Conservation (phyloP, 2,888 invertebrate species). For the Latrodectus elegans region DNA sequence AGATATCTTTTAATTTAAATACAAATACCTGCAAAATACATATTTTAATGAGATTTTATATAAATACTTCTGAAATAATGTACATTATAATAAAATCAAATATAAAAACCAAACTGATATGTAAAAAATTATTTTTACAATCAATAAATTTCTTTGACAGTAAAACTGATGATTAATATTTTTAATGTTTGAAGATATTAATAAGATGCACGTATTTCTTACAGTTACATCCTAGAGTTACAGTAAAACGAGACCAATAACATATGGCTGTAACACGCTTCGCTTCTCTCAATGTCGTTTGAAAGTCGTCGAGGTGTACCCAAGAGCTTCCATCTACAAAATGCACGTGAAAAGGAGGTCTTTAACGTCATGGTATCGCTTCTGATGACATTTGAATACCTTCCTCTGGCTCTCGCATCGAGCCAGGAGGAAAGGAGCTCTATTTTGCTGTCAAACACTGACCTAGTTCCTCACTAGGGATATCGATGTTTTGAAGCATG, state of each 20-base stretch:
- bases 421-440: conserved; percentile 17
- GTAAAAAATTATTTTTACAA: no score
- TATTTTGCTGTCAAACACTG: conserved; percentile 39
- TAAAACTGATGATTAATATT: no score
- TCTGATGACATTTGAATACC: conserved; percentile 6
- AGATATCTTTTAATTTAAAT: no score
- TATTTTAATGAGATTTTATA: no score
- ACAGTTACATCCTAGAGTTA: conserved; percentile 63
- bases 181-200: no score
- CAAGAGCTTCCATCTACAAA: conserved; percentile 30
- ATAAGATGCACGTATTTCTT: neutral
- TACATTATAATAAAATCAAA: no score
- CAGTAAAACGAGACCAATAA: conserved; percentile 53
- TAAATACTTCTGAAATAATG: no score
- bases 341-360: conserved; percentile 56
- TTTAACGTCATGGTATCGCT: conserved; percentile 19
- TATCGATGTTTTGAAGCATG: conserved; percentile 36
- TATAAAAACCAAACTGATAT: no score
- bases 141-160: no score
- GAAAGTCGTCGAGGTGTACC: conserved; percentile 33
- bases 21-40: no score
- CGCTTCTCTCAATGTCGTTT: conserved; percentile 50
- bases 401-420: conserved; percentile 31
- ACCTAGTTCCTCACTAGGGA: conserved; percentile 42
- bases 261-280: conserved; percentile 33